Evolutionary conservation across 2,113 vertebrate genomes (phyloP).

Genomic region (Aegotheles bennettii): DNA sequence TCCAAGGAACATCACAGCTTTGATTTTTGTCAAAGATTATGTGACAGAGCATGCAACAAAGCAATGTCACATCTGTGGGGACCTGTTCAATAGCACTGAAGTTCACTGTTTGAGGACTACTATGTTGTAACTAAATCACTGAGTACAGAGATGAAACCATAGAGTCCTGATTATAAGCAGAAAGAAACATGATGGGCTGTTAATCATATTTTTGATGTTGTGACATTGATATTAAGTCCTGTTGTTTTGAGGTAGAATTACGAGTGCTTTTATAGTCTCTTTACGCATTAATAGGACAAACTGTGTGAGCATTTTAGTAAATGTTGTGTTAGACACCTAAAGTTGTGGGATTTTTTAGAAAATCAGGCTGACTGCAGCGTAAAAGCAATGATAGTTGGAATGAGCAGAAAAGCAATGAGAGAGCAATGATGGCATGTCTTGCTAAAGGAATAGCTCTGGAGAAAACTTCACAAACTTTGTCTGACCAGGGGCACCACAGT

Average conservation of each 20-base stretch:
- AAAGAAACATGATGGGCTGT: background rate
- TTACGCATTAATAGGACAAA: background rate
- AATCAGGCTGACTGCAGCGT: background rate
- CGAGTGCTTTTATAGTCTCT: background rate
- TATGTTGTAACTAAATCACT: background rate
- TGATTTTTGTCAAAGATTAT: background rate
- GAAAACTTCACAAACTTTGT: accelerated
- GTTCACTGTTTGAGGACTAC: background rate
- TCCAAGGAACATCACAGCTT: background rate
- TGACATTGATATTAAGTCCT: background rate
- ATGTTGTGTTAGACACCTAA: background rate
- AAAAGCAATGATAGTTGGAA: background rate
- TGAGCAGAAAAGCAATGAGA: background rate
- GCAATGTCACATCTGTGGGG: accelerated
- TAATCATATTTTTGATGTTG: background rate
- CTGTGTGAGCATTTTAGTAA: background rate
- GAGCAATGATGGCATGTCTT: background rate
- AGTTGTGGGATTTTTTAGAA: background rate
- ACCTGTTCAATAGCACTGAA: background rate
- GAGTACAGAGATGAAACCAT: background rate
- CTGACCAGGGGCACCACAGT: background rate
- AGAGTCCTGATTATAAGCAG: background rate
- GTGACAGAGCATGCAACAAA: background rate
- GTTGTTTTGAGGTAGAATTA: background rate
- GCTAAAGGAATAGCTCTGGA: background rate